Conservation (phyloP, 92 coral and sea anemone genomes). For the Metridium senile region DNA sequence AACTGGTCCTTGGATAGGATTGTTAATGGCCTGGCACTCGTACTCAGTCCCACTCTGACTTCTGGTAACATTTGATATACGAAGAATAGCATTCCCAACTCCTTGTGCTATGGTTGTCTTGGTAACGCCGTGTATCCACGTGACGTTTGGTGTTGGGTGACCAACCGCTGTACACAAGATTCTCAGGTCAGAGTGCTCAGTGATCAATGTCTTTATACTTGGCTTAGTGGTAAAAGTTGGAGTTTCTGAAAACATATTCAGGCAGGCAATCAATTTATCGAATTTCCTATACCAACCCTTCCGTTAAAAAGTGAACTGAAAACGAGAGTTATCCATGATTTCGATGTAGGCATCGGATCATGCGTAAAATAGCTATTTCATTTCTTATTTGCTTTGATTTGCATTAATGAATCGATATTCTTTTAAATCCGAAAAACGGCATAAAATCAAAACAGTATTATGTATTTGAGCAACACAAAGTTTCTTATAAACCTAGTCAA, state of each 20-base stretch:
- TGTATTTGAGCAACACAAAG: too few species aligned
- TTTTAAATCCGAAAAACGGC: too few species aligned
- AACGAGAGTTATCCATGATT: too few species aligned
- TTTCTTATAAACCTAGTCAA: too few species aligned
- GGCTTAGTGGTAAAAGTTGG: not conserved
- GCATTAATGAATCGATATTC: too few species aligned
- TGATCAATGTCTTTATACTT: not conserved
- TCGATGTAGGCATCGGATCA: too few species aligned
- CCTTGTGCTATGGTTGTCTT: not conserved
- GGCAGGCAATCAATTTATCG: too few species aligned
- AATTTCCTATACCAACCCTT: too few species aligned
- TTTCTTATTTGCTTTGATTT: too few species aligned
- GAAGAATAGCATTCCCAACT: not conserved
- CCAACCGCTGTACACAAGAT: not conserved
- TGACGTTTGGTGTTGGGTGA: not conserved
- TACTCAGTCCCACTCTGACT: constrained; percentile 12
- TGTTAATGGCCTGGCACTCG: constrained; percentile 40
- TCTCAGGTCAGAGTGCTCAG: not conserved
- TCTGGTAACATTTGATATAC: not conserved
- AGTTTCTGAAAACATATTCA: not conserved
- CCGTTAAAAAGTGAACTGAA: too few species aligned
- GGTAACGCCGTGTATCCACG: not conserved
- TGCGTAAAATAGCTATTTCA: too few species aligned
- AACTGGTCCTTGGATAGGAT: constrained; percentile 25
- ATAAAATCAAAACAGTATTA: too few species aligned